phyloP scores from a whole-genome alignment of 2,888 invertebrate genomes.

The Cosmopolites sordidus region DNA sequence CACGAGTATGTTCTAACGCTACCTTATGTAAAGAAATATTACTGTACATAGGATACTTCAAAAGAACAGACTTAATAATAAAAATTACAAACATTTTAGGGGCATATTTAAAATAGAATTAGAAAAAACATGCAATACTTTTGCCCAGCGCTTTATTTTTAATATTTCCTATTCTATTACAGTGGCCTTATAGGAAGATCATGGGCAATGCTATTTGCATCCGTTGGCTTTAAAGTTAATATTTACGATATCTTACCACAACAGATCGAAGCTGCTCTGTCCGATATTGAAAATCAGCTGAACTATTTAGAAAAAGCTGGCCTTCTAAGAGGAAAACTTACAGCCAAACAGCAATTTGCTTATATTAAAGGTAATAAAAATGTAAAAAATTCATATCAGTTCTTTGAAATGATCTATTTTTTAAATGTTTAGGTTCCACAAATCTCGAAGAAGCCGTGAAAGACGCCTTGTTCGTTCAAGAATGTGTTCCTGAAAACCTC shows the following conservation, averaged over 20 bases:
- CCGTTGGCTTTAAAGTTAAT: constrained; percentile 82
- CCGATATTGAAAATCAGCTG: constrained; percentile 70
- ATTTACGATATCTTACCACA: constrained; percentile 79
- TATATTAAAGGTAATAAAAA: constrained; percentile 69
- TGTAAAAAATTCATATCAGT: too few relatives aligned
- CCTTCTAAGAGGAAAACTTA: constrained; percentile 71
- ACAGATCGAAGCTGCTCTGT: constrained; percentile 70
- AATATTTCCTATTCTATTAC: constrained; percentile 42
- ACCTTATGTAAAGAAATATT: too few relatives aligned
- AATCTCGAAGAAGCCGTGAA: constrained; percentile 67
- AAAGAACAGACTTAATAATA: too few relatives aligned
- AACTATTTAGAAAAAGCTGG: constrained; percentile 65
- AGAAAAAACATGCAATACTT: too few relatives aligned
- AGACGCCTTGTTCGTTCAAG: constrained; percentile 79
- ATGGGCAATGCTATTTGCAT: constrained; percentile 96
- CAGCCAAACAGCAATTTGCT: constrained; percentile 68
- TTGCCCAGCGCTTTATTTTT: too few relatives aligned
- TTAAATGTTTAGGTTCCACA: constrained; percentile 63
- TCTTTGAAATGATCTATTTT: too few relatives aligned
- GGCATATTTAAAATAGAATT: too few relatives aligned
- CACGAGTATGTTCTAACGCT: too few relatives aligned
- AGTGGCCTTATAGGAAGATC: constrained; percentile 95
- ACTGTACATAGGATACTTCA: too few relatives aligned
- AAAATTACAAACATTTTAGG: too few relatives aligned
- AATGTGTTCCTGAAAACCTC: constrained; percentile 89